Base-by-base conservation (phyloP, 2,113 vertebrate genomes). In the Odocoileus virginianus region DNA sequence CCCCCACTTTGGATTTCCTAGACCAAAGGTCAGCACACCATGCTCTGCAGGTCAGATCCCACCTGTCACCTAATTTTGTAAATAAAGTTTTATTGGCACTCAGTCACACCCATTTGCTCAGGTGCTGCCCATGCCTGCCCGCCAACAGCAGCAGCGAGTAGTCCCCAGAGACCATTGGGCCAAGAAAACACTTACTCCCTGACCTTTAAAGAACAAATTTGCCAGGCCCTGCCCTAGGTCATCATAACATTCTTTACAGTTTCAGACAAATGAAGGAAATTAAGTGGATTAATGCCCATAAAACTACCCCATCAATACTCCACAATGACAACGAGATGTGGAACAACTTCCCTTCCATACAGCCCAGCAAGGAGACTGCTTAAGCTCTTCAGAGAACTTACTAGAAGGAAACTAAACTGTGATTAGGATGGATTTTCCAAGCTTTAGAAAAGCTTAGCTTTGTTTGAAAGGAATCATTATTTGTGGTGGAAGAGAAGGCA, bases 391-490 rank as follows among this genome's bases (percentile, higher is more conserved):
- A 27, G 2, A 82, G 83, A 94, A 71, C 90, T 81, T 86, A 33
- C 12, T 45, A 82, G 87, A 55, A 40, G 87, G 81, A 87, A 76
- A 86, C 16, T 36, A 16, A 55, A 13, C 25, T 47, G 40, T 52
- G 86, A 60, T 50, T 81, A 87, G 64, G 50, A 60, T 30, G 90
- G 92, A 95, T 98, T 98, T 81, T 58, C 78, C 30, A 27, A 54
- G 17, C 78, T 78, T 94, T 96, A 88, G 81, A 5, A 79, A 93
- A 58, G 91, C 57, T 97, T 87, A n/a, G n/a, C 94, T 94, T 54
- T 94, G 47, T 92, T 95, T 98, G 97, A 82, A 92, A 61, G 93
- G 92, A 94, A 58, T 71, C 36, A 67, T 94, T 97, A 54, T 96
- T 47, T 93, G 92, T 86, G 86, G 95, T 81, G 58, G 78, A 84